Conservation (phyloP, 2,797 vertebrate genomes). For the Protosalanx chinensis region DNA sequence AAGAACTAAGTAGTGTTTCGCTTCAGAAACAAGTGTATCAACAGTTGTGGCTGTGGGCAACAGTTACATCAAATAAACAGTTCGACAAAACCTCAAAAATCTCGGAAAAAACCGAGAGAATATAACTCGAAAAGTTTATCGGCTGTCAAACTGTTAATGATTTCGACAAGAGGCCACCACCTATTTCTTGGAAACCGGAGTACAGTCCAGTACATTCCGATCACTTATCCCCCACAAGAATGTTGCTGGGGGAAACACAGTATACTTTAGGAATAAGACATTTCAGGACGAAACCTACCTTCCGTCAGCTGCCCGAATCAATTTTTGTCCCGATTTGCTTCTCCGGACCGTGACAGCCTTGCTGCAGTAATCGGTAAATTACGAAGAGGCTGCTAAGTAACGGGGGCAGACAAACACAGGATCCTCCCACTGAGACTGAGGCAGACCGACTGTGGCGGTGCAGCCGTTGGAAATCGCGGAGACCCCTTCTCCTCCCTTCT, state of each 20-base stretch:
- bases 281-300: constrained; percentile 47
- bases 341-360: constrained; percentile 41
- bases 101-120: too few species aligned
- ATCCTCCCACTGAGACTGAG: constrained; percentile 65
- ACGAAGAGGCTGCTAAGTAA: constrained; percentile 54
- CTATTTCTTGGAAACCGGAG: constrained; percentile 47
- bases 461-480: constrained; percentile 38
- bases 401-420: constrained; percentile 56
- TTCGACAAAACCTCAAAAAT: background rate
- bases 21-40: constrained; percentile 43
- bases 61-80: constrained; percentile 4
- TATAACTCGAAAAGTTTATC: constrained; percentile 18
- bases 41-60: constrained; percentile 54
- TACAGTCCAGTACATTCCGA: constrained; percentile 18
- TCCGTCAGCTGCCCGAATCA: constrained; percentile 31
- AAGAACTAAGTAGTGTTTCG: background rate
- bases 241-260: background rate
- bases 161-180: constrained; percentile 57
- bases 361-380: constrained; percentile 62
- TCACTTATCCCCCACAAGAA: constrained; percentile 25
- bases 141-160: constrained; percentile 6
- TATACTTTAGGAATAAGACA: background rate
- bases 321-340: constrained; percentile 34
- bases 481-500: constrained; percentile 46
- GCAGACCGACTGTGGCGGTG: constrained; percentile 27